Evolutionary conservation across 2,113 vertebrate genomes (phyloP), one percentile per base, ranked within the genome.

Genomic region (Dromaius novaehollandiae): DNA sequence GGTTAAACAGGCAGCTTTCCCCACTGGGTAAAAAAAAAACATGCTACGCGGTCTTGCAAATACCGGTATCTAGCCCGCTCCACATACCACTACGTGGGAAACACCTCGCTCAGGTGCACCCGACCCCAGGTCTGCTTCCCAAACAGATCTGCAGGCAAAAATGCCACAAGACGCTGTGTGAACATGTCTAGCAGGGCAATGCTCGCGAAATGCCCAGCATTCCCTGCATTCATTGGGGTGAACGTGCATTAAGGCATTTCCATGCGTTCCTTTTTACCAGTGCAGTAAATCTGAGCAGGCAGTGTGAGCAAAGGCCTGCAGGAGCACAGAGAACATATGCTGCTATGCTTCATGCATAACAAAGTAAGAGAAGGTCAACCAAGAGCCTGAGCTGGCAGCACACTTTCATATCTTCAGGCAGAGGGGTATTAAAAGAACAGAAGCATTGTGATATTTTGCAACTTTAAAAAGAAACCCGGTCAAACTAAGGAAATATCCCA

Each of bases 251-350:
- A 56, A 24, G 42, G 34, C 5, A 30, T 83, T 6, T 61, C 7
- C 40, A 32, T 42, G 50, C 75, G 34, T 89, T 30, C 24, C 5
- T 16, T 80, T 81, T 16, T 36, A 9, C 71, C 74, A 64, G 48
- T 87, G 68, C 34, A 60, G 36, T 60, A 90, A 93, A 70, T 9
- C 30, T 17, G 58, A 78, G 81, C 46, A 73, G 74, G 81, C 16
- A 87, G 78, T 63, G 18, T 9, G 48, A 76, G 32, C 15, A 56
- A 55, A 84, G 61, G 51, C 4, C 13, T 0, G 13, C 13, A 73
- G 32, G 38, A 63, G 30, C 36, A 61, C 0, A 0, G 42, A 79
- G 42, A 1, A 51, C n/a, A 48, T 12, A 28, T 0, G 0, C 40
- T 60, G 32, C 6, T 71, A 40, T 16, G 64, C 50, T 7, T 20